Evolutionary conservation across 2,888 invertebrate genomes (phyloP).

Genomic region (Vannuccia rotundouncinata): DNA sequence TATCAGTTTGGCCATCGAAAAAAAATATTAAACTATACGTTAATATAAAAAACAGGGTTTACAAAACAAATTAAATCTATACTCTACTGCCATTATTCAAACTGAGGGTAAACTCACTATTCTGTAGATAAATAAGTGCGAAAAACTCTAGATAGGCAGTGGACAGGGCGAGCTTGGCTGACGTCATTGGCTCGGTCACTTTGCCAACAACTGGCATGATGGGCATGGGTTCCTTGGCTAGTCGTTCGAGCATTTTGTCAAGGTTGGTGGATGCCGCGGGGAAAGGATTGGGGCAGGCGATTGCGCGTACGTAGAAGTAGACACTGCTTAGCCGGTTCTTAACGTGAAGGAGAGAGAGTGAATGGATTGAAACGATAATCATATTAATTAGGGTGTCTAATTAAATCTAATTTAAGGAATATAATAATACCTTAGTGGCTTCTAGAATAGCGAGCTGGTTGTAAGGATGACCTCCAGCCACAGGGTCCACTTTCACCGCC

Average conservation of each 20-base stretch:
- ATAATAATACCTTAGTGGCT: constrained; percentile 61
- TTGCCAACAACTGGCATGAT: not conserved
- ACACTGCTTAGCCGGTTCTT: constrained; percentile 69
- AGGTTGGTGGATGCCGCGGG: constrained; percentile 75
- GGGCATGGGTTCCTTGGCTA: constrained; percentile 50
- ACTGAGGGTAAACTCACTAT: not conserved
- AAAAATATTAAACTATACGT: no score
- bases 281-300: constrained; percentile 76
- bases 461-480: constrained; percentile 75
- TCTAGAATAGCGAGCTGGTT: constrained; percentile 76
- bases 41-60: no score
- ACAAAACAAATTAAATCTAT: no score
- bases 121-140: not conserved
- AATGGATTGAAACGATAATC: not conserved
- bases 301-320: constrained; percentile 76
- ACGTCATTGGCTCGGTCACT: not conserved
- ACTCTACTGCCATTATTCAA: no score
- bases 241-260: constrained; percentile 64
- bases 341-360: not conserved
- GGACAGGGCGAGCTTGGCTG: not conserved
- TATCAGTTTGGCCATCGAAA: no score
- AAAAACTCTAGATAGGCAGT: not conserved
- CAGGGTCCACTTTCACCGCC: constrained; percentile 56
- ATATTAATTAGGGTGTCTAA: no score
- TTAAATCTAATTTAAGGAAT: no score